These are phyloP conservation scores for Tetanocera ferruginea DNA, from an alignment of 2,888 invertebrate genomes.

Conservation along the genomic window DNA sequence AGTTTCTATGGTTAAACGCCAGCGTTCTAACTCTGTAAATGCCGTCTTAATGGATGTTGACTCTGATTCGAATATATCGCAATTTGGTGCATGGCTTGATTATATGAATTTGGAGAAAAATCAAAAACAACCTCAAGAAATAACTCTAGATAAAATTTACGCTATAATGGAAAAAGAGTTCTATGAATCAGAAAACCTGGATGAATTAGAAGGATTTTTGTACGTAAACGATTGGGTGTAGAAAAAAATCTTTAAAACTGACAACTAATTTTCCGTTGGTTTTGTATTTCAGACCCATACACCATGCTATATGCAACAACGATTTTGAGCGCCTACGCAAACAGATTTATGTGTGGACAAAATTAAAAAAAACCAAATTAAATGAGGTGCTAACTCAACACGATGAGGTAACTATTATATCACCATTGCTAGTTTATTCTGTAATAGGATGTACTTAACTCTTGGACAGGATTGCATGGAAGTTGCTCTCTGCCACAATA, in stretches of 20 bases:
- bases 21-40: neutral
- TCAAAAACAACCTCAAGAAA: conserved; percentile 17
- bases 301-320: conserved; percentile 53
- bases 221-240: conserved; percentile 39
- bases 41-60: neutral
- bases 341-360: conserved; percentile 56
- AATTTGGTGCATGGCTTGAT: conserved; percentile 9
- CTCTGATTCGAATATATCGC: neutral
- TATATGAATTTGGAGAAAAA: conserved; percentile 17
- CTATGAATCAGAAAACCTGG: conserved; percentile 29
- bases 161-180: conserved; percentile 51
- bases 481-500: conserved; percentile 58
- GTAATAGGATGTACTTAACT: neutral
- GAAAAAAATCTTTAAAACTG: conserved; percentile 13
- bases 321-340: conserved; percentile 51
- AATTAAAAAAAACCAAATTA: conserved; percentile 49
- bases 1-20: neutral
- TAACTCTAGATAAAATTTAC: conserved; percentile 15
- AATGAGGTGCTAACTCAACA: conserved; percentile 55
- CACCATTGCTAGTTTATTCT: too few species aligned
- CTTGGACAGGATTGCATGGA: conserved; percentile 56
- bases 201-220: conserved; percentile 21
- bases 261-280: too few species aligned
- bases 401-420: conserved; percentile 51
- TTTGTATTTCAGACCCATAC: conserved; percentile 57